Evolutionary conservation across 2,888 invertebrate species (phyloP), one percentile per base, ranked within the genome.

Genomic region (Hedya salicella): DNA sequence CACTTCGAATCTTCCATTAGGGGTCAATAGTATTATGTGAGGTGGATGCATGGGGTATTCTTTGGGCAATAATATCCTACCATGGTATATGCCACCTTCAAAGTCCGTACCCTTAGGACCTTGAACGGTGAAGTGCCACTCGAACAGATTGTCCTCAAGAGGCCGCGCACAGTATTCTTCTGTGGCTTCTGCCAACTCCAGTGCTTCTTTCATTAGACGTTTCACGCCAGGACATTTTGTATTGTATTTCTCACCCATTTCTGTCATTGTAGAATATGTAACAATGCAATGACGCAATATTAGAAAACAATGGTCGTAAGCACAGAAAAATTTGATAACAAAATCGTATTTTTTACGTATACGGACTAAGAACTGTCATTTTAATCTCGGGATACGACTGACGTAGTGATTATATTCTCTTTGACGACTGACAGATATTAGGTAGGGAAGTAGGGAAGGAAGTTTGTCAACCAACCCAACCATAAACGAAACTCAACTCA

Each of bases 31-130:
- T 78, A 98, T 97, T 73, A 98, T 97, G 83, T 97, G 97, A 5
- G 98, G 98, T 59, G 98, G 98, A 88, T 98, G 98, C 98, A 99
- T 98, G 0, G 98, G 98, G 88, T 98, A 98, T 75, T 98, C 98
- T 61, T 97, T 95, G 0, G 98, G 98, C 71, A 98, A 91, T 67
- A 98, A 89, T 82, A 98, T 98, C 75, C 98, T 93, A 3, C 97
- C 98, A 85, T 99, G 98, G 84, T 98, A 98, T 70, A 97, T 94
- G 39, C 98, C 98, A 68, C 95, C 96, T 75, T 97, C 96, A 86
- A 98, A 98, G 74, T 98, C 98, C 0, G 97, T 96, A 21, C 96
- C 96, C 60, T 95, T 94, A 1, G 98, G 97, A 5, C 98, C 98
- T 78, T 96, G 94, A 3, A 98, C 96, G 0, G 98, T 98, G 83